Base-by-base conservation (phyloP, 1,140 invertebrate species). In the Oscheius sp. region DNA sequence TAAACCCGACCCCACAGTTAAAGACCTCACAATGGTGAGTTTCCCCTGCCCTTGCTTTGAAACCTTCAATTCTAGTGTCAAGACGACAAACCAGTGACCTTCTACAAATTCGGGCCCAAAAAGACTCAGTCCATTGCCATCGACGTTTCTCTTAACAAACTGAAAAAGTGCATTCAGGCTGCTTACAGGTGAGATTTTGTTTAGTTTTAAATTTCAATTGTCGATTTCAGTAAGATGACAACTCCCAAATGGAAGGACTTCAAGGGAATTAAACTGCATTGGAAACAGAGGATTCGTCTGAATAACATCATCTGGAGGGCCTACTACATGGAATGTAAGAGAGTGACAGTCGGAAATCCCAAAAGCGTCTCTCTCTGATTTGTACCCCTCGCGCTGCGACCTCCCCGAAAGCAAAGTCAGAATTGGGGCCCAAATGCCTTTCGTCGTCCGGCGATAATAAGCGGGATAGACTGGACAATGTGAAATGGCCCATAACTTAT, bases 301-400 rank as follows among this genome's bases (percentile, higher is more conserved):
- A 99, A 99, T 88, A 99, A 99, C 86, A 93, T 99, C 68, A 99
- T 99, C 82, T 99, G 96, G 96, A 90, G 96, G 85, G 97, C 95
- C 85, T 99, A 96, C 94, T 94, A 97, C 86, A 94, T 99, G 92
- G 96, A 99, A 87, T 99, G 94, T 97, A 88, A 91, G 91, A n/a
- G n/a, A n/a, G n/a, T n/a, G n/a, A n/a, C n/a, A n/a, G n/a, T n/a
- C n/a, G n/a, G n/a, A n/a, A n/a, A n/a, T n/a, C n/a, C n/a, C n/a
- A n/a, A n/a, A n/a, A n/a, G n/a, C n/a, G n/a, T n/a, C n/a, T n/a
- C n/a, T n/a, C n/a, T n/a, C n/a, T n/a, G n/a, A n/a, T n/a, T n/a
- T n/a, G n/a, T n/a, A n/a, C n/a, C n/a, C n/a, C n/a, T n/a, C n/a
- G n/a, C n/a, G n/a, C n/a, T n/a, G n/a, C n/a, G n/a, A n/a, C n/a